Base-by-base conservation (phyloP, 2,797 vertebrate genomes). In the Lutra lutra region DNA sequence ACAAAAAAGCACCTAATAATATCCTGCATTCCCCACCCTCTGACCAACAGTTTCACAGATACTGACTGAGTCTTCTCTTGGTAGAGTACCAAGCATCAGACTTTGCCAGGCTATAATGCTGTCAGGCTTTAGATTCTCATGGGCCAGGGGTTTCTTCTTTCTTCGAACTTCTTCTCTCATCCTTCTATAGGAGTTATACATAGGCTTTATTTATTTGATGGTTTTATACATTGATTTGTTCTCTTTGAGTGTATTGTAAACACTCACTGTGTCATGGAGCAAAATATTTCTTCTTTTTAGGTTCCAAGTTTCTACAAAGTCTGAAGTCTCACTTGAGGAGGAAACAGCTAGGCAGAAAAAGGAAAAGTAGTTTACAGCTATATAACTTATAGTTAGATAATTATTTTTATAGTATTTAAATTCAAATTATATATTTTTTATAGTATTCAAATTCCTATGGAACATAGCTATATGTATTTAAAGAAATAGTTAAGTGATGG, bases 261-360 rank as follows among this genome's bases (percentile, higher is more conserved):
- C n/a, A 96, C 3, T 88, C 62, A 62, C 29, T 91, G 2, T 91
- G 29, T 62, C 84, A 23, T 77, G 79, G 10, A 89, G 25, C 46
- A 46, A 95, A 17, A 3, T 78, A 56, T 85, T 91, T 89, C 43
- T 88, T 94, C 58, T 80, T 93, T 77, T 89, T 87, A 94, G 32
- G 20, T 13, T 79, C 32, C 10, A 92, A 83, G 48, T 40, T 97
- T 95, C 79, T 93, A 78, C 64, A 92, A 72, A 48, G 27, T 58
- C 90, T 94, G 35, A 10, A 17, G 27, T 78, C 60, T 87, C 32
- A 77, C n/a, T 89, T 86, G 62, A 83, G 79, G 35, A 92, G 70
- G 66, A 94, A 88, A 75, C 0, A 48, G 58, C 2, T 51, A 80
- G 17, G 54, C 58, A 8, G 23, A 90, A 32, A 72, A 86, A 78